These are phyloP conservation scores for Melieria crassipennis DNA, from an alignment of 2,888 invertebrate genomes.

Conservation along the genomic window DNA sequence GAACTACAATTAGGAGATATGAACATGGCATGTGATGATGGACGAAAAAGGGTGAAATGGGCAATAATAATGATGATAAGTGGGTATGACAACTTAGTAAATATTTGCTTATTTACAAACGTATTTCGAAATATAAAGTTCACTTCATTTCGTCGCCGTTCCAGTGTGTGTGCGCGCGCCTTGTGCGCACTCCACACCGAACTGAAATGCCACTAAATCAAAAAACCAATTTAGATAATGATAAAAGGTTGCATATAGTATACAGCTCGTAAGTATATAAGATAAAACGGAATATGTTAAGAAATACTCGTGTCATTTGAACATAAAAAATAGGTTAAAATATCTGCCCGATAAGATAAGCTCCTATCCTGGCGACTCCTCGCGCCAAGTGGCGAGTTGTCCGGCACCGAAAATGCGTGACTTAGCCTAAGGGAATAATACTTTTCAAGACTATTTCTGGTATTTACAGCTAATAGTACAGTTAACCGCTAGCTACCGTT, in stretches of 20 bases:
- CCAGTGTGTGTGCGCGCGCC: background rate
- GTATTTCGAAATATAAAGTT: constrained; percentile 15
- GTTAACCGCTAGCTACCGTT: constrained; percentile 9
- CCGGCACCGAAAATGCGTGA: background rate
- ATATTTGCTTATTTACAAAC: constrained; percentile 28
- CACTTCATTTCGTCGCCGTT: background rate
- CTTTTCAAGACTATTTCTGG: background rate
- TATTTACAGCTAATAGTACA: constrained; percentile 10
- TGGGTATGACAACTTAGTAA: constrained; percentile 1
- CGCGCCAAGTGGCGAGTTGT: background rate
- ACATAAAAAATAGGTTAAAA: constrained; percentile 17
- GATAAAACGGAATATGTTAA: background rate
- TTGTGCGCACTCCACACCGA: background rate
- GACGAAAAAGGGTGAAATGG: background rate
- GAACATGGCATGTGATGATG: constrained; percentile 13
- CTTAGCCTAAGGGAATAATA: constrained; percentile 19
- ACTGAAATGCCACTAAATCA: constrained; percentile 18
- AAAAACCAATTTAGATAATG: constrained; percentile 25
- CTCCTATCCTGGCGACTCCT: constrained; percentile 9
- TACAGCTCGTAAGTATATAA: background rate
- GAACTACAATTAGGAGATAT: constrained; percentile 15
- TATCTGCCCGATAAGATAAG: constrained; percentile 23
- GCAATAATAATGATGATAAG: background rate
- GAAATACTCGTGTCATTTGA: background rate
- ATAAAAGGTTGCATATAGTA: background rate